Conservation (phyloP, 2,113 vertebrate species). For the Pipra filicauda region DNA sequence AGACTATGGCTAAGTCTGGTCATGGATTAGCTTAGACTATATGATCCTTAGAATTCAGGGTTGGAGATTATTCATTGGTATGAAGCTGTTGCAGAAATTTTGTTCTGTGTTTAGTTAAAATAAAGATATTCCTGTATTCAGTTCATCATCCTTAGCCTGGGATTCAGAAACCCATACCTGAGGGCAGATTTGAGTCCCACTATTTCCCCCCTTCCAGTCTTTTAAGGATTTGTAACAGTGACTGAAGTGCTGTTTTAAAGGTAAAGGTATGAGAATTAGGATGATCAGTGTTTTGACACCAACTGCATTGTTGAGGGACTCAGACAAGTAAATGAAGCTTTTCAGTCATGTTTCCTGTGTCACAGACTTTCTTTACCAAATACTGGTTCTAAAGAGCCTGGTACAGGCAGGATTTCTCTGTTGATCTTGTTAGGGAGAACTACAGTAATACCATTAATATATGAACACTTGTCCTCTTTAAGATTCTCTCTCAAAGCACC, state of each 20-base stretch:
- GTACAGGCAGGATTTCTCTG: neutral
- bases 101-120: neutral
- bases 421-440: neutral
- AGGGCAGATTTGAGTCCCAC: neutral
- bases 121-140: neutral
- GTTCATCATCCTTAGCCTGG: neutral
- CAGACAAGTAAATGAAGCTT: neutral
- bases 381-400: neutral
- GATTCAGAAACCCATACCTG: neutral
- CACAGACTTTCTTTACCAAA: neutral
- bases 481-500: neutral
- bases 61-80: neutral
- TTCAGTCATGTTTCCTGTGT: neutral
- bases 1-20: neutral
- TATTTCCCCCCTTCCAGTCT: accelerated
- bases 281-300: neutral
- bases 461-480: neutral
- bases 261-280: neutral
- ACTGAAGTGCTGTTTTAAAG: neutral
- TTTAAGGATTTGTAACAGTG: neutral
- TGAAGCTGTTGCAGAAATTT: neutral
- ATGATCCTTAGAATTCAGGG: neutral
- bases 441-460: neutral
- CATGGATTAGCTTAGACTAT: neutral
- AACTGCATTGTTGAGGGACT: neutral